These are phyloP conservation scores for Ischnura elegans DNA, from an alignment of 2,888 invertebrate species.

Conservation along the genomic window DNA sequence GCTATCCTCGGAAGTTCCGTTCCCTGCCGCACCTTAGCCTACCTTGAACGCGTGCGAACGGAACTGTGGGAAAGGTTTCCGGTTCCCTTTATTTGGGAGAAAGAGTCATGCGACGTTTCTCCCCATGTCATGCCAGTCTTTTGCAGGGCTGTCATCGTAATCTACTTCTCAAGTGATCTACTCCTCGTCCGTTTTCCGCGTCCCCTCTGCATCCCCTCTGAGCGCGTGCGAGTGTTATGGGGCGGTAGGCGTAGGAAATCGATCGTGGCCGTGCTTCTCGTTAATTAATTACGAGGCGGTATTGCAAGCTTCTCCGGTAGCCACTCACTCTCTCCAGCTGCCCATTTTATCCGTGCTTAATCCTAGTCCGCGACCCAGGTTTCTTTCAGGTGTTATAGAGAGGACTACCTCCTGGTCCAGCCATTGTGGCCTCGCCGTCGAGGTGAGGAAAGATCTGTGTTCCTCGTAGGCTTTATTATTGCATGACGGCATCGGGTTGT, in stretches of 20 bases:
- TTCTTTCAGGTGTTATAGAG: background rate
- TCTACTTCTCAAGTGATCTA: too few species aligned
- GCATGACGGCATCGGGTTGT: background rate
- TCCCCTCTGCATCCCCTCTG: background rate
- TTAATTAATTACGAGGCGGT: background rate
- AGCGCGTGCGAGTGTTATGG: background rate
- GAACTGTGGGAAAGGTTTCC: too few species aligned
- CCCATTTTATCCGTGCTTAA: background rate
- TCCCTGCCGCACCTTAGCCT: too few species aligned
- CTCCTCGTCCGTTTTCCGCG: background rate
- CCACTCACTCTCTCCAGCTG: background rate
- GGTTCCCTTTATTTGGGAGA: background rate
- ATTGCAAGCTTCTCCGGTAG: background rate
- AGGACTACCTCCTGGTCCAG: background rate
- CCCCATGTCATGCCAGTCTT: background rate
- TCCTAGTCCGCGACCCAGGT: background rate
- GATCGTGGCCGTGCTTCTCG: background rate
- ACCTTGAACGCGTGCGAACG: too few species aligned
- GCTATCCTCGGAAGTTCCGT: too few species aligned
- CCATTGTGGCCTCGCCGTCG: too few species aligned
- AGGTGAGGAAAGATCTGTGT: too few species aligned
- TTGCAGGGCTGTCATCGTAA: background rate
- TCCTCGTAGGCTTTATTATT: background rate
- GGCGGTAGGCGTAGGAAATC: conserved; percentile 1
- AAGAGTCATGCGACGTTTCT: background rate